Evolutionary conservation across 2,113 vertebrate species (phyloP), one percentile per base, ranked within the genome.

Genomic region (Catharus bicknelli): DNA sequence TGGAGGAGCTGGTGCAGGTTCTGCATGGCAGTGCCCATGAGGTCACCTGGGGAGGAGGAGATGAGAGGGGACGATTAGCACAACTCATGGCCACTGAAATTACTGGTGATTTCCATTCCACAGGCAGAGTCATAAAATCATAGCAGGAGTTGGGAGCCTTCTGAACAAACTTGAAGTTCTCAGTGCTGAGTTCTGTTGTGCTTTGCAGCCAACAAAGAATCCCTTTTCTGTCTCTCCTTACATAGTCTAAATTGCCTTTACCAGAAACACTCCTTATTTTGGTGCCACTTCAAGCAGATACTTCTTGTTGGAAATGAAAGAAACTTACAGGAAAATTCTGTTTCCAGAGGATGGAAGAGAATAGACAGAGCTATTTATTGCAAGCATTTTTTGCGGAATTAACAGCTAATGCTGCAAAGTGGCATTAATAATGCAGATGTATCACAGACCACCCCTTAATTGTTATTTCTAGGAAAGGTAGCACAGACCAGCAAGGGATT

Each of bases 1-100:
- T 25, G 74, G 64, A 99, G 97, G 63, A 99, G 98, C 38, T 97
- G 97, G 8, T 99, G 97, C 53, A 98, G 95, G 94, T 99, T 99
- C 90, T 97, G 94, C 95, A 98, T 95, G 51, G 98, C 98, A 11
- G 97, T 97, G 51, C 98, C 98, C 93, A 99, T 88, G 61, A 99
- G 96, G 79, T 99, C 98, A 2, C 99, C 99, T 99, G 95, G 8
- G 38, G 42, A 86, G 40, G 13, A 67, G 26, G 8, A 67, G 51
- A 64, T 29, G 53, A 10, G 14, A 18, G 10, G 16, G 14, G 7
- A 10, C 32, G 8, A 62, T 76, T 58, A 80, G 22, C 10, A 48
- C n/a, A 78, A 15, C 14, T 64, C 19, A 26, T 16, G 30, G 38
- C 10, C 36, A 12, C 21, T 15, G 20, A 93, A 86, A 40, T 16